A percentile compares a stretch with the other conserved stretches of the same genome.
phyloP scores from a whole-genome alignment of 2,888 invertebrate species.

The Yponomeuta sedellus region DNA sequence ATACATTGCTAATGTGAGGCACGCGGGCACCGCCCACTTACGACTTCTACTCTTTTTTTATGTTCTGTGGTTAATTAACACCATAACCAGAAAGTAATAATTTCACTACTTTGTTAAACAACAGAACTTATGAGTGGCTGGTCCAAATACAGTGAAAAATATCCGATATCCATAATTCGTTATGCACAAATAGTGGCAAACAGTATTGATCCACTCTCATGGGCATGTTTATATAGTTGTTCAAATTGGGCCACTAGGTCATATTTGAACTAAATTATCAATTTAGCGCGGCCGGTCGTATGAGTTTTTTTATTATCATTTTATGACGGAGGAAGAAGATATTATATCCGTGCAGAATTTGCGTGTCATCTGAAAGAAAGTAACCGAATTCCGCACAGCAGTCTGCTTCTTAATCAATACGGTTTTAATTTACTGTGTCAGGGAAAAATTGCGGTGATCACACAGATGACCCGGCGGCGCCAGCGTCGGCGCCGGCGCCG shows the following conservation, averaged over 20 bases:
- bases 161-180: neutral
- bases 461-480: constrained; percentile 42
- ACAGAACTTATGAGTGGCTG: neutral
- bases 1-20: no score
- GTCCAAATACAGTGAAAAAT: neutral
- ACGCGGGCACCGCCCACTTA: no score
- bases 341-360: neutral
- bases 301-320: neutral
- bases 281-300: neutral
- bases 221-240: constrained; percentile 12
- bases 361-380: neutral
- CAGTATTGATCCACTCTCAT: constrained; percentile 3
- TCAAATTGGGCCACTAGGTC: constrained; percentile 14
- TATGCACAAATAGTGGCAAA: neutral
- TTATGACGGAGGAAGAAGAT: neutral
- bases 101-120: no score
- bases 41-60: no score
- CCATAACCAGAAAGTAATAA: no score
- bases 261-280: constrained; percentile 3
- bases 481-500: constrained; percentile 51
- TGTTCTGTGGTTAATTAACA: no score
- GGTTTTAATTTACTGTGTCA: constrained; percentile 10
- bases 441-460: constrained; percentile 9
- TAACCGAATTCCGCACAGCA: neutral
- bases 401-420: constrained; percentile 5